Evolutionary conservation across 2,888 invertebrate species (phyloP).

Genomic region (Criorhina ranunculi): DNA sequence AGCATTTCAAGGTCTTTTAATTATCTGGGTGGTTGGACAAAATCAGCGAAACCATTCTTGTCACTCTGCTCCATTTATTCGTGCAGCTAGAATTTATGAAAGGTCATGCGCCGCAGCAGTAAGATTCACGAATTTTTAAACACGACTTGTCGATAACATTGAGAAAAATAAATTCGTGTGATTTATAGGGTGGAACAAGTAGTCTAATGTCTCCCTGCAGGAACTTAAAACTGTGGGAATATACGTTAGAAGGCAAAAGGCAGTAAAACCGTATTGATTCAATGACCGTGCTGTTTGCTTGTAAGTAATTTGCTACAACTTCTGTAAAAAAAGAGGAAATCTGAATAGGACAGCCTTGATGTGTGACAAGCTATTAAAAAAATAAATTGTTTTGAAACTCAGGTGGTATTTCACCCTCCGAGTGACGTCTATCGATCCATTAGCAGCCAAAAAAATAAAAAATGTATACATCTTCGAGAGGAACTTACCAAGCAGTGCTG

Average conservation of each 20-base stretch:
- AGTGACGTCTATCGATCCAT: too few relatives aligned
- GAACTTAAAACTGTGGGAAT: neutral
- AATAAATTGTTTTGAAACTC: too few relatives aligned
- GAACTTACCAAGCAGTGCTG: too few relatives aligned
- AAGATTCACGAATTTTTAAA: slow-evolving; percentile 55
- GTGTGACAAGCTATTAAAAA: too few relatives aligned
- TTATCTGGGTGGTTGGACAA: slow-evolving; percentile 56
- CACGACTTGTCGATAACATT: slow-evolving; percentile 49
- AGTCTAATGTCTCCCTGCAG: neutral
- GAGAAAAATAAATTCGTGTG: slow-evolving; percentile 16
- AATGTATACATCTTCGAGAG: too few relatives aligned
- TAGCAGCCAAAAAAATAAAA: too few relatives aligned
- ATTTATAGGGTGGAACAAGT: slow-evolving; percentile 23
- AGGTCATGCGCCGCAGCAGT: slow-evolving; percentile 31
- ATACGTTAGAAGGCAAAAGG: neutral
- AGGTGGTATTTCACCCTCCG: too few relatives aligned
- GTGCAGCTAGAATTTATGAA: slow-evolving; percentile 53
- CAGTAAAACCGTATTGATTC: neutral
- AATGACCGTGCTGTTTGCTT: too few relatives aligned
- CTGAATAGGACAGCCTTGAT: too few relatives aligned
- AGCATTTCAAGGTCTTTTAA: slow-evolving; percentile 61
- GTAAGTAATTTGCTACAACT: too few relatives aligned
- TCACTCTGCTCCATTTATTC: slow-evolving; percentile 56
- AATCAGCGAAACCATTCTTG: slow-evolving; percentile 43
- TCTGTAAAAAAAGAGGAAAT: too few relatives aligned